Evolutionary conservation across 2,113 vertebrate species (phyloP).

Genomic region (Ammodytes dubius): DNA sequence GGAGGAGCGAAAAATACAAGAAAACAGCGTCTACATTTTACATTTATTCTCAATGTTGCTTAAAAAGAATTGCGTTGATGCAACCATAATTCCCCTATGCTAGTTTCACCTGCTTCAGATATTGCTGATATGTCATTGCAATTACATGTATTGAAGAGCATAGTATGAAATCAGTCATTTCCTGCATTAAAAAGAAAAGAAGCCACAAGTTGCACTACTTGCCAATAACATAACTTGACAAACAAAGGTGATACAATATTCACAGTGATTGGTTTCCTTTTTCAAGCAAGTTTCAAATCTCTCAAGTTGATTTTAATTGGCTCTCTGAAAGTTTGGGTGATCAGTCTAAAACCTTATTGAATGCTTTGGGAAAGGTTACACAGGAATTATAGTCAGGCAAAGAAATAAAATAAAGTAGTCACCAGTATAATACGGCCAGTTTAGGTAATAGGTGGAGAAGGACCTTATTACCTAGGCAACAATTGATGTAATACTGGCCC

Average conservation of each 20-base stretch:
- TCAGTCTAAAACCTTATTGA: conserved; percentile 10
- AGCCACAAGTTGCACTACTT: background rate
- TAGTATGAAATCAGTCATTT: background rate
- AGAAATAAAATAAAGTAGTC: background rate
- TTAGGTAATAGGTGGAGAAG: background rate
- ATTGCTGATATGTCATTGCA: background rate
- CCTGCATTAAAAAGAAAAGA: background rate
- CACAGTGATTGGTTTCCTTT: conserved; percentile 6
- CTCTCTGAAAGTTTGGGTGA: conserved; percentile 3
- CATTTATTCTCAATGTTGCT: background rate
- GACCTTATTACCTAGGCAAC: background rate
- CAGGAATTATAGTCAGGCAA: background rate
- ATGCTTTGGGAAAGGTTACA: background rate
- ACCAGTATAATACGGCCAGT: background rate
- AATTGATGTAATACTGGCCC: conserved; percentile 11
- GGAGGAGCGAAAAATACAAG: conserved; percentile 1
- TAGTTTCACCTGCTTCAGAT: background rate
- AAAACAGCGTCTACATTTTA: conserved; percentile 1
- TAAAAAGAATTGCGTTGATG: background rate
- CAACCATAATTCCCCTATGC: background rate
- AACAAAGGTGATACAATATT: conserved; percentile 26
- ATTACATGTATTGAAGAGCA: background rate
- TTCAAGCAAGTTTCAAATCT: conserved; percentile 21
- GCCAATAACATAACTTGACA: conserved; percentile 23
- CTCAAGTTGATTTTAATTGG: conserved; percentile 24